phyloP scores from a whole-genome alignment of 2,113 vertebrate species.

The Anoura caudifer region DNA sequence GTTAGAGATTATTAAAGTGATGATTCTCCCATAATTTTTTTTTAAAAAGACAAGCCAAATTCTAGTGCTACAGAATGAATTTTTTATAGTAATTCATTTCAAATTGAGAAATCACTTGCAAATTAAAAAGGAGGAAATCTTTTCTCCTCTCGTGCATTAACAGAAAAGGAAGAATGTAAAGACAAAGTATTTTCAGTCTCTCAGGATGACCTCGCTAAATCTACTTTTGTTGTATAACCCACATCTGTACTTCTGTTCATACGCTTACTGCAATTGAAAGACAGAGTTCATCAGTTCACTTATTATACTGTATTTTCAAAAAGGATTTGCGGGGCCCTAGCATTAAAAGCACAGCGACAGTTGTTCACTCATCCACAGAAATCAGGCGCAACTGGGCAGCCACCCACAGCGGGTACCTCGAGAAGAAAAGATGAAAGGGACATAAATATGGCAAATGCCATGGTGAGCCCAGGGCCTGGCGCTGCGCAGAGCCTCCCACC shows the following conservation, averaged over 20 bases:
- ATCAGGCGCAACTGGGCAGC: background rate
- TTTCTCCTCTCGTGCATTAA: background rate
- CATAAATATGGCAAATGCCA: background rate
- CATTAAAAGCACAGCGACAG: background rate
- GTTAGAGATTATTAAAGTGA: background rate
- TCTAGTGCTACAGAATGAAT: slow-evolving; percentile 7
- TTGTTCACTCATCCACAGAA: background rate
- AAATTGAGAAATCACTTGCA: slow-evolving; percentile 32
- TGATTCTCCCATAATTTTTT: background rate
- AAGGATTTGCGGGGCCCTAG: background rate
- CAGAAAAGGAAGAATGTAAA: background rate
- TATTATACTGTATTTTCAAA: background rate
- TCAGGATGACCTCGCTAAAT: background rate
- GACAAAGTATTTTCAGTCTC: background rate
- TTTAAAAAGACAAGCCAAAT: slow-evolving; percentile 1
- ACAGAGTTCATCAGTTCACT: background rate
- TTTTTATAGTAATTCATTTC: background rate
- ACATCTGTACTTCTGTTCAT: background rate
- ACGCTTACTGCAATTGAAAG: background rate
- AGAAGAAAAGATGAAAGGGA: background rate
- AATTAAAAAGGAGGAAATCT: slow-evolving; percentile 1
- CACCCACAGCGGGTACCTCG: background rate
- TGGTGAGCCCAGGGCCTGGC: background rate
- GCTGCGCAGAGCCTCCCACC: background rate
- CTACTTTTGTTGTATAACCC: background rate